phyloP scores from a whole-genome alignment of 2,888 invertebrate genomes.

The Amphipyra berbera region DNA sequence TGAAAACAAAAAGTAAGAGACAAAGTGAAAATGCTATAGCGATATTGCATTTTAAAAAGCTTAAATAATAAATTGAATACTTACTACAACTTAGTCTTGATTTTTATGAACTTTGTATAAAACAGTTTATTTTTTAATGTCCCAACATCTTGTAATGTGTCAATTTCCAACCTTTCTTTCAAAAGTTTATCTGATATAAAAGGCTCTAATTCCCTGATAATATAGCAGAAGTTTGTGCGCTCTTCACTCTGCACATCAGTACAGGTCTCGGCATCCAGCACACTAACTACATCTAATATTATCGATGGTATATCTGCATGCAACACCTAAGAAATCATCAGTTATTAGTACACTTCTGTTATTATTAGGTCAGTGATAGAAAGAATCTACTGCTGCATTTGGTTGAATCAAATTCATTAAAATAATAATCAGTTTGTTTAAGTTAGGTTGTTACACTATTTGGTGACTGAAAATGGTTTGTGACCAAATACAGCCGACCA shows the following conservation, averaged over 20 bases:
- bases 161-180: slow-evolving; percentile 97
- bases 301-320: slow-evolving; percentile 95
- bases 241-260: slow-evolving; percentile 93
- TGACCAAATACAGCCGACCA: too few species aligned
- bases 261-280: slow-evolving; percentile 95
- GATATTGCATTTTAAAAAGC: neutral
- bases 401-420: too few species aligned
- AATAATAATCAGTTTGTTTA: too few species aligned
- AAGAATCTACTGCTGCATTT: too few species aligned
- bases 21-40: neutral
- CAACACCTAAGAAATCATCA: slow-evolving; percentile 88
- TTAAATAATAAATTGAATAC: slow-evolving; percentile 78
- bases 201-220: slow-evolving; percentile 95
- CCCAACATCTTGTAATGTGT: slow-evolving; percentile 97
- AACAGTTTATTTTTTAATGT: slow-evolving; percentile 96
- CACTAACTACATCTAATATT: slow-evolving; percentile 95
- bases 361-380: neutral
- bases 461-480: too few species aligned
- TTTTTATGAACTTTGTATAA: slow-evolving; percentile 98
- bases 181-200: slow-evolving; percentile 96
- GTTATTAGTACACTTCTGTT: neutral
- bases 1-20: slow-evolving; percentile 81
- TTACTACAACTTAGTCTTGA: slow-evolving; percentile 99
- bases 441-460: too few species aligned
- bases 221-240: slow-evolving; percentile 93